Percentiles rank a stretch among this genome's conserved stretches.
Evolutionary conservation across 2,888 invertebrate genomes (phyloP).

Genomic region (Dysmachus trigonus): DNA sequence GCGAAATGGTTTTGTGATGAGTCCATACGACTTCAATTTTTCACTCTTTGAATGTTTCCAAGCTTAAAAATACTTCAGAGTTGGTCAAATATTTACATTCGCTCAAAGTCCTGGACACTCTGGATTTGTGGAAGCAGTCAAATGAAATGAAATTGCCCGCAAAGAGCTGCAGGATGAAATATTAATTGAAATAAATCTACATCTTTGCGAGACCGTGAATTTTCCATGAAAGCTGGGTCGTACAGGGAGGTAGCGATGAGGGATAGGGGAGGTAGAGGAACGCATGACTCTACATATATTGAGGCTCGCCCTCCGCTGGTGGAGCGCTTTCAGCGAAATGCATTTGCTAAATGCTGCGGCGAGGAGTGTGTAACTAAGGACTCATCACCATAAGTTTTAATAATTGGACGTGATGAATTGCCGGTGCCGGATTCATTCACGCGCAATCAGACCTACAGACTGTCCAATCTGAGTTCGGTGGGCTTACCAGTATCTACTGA

Average conservation of each 20-base stretch:
- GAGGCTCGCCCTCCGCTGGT: neutral
- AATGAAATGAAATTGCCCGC: constrained; percentile 30
- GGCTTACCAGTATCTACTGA: neutral
- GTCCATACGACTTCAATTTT: neutral
- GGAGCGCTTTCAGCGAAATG: neutral
- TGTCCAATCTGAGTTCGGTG: neutral
- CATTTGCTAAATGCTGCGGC: constrained; percentile 1
- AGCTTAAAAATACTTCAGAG: neutral
- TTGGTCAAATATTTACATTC: constrained; percentile 5
- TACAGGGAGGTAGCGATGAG: neutral
- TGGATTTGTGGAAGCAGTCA: constrained; percentile 10
- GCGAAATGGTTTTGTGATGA: neutral
- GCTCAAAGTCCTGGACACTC: constrained; percentile 27
- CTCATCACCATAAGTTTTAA: constrained; percentile 39
- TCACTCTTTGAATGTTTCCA: neutral
- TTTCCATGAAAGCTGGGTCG: neutral
- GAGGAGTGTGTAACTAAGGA: neutral
- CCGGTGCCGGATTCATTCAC: neutral
- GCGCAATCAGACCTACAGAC: neutral
- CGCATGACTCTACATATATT: neutral
- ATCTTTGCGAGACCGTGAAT: constrained; percentile 4
- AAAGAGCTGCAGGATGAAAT: constrained; percentile 26
- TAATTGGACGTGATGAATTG: constrained; percentile 6
- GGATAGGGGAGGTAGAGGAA: neutral
- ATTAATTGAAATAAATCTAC: constrained; percentile 39